phyloP scores from a whole-genome alignment of 2,888 invertebrate species.

The Macrosoma leucophasiata region DNA sequence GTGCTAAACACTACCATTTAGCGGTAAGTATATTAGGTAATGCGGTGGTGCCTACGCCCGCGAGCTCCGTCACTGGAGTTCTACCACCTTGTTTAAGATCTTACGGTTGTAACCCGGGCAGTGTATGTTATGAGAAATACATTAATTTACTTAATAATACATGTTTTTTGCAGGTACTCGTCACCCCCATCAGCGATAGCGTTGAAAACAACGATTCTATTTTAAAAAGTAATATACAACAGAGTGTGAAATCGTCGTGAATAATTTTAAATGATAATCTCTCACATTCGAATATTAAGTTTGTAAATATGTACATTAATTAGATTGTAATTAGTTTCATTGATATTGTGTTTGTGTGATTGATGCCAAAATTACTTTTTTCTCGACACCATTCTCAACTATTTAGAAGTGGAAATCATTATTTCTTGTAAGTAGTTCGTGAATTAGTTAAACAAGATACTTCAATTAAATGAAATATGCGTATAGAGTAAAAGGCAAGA shows the following conservation, averaged over 20 bases:
- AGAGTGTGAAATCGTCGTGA: constrained; percentile 51
- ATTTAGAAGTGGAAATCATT: too few relatives aligned
- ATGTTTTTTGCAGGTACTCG: constrained; percentile 45
- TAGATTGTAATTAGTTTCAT: too few relatives aligned
- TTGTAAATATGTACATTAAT: constrained; percentile 57
- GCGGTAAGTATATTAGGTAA: neutral
- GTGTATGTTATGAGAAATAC: neutral
- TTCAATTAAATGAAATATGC: too few relatives aligned
- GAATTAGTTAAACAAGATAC: too few relatives aligned
- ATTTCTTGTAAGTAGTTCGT: too few relatives aligned
- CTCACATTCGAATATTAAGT: constrained; percentile 37
- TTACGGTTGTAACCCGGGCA: neutral
- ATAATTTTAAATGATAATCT: constrained; percentile 26
- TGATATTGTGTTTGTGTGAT: too few relatives aligned
- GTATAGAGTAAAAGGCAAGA: too few relatives aligned
- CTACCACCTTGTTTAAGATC: neutral
- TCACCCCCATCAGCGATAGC: constrained; percentile 50
- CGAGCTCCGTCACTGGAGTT: neutral
- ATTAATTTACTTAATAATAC: neutral
- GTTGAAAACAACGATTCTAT: constrained; percentile 37
- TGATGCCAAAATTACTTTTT: too few relatives aligned
- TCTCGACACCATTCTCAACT: too few relatives aligned
- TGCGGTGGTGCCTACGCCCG: neutral
- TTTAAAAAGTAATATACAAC: constrained; percentile 43
- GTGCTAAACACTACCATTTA: neutral